Evolutionary conservation across 2,888 invertebrate genomes (phyloP).

Genomic region (Pheosia gnoma): DNA sequence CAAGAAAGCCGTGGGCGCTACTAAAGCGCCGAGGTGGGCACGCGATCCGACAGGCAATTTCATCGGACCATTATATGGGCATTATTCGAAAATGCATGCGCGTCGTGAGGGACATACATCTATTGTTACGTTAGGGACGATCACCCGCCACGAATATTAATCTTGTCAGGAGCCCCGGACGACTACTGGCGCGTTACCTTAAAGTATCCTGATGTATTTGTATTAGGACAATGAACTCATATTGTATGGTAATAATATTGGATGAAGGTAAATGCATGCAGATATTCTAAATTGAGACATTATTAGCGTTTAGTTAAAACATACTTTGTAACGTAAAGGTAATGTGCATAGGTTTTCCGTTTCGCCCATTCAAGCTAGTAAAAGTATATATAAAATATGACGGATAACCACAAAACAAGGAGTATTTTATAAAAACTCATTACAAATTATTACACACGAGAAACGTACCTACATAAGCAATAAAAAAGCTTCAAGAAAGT

Average conservation of each 20-base stretch:
- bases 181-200: slow-evolving; percentile 52
- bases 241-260: slow-evolving; percentile 38
- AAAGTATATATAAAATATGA: too few species aligned
- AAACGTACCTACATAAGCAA: not conserved
- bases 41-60: slow-evolving; percentile 73
- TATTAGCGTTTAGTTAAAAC: not conserved
- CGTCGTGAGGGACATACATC: slow-evolving; percentile 63
- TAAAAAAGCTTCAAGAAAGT: slow-evolving; percentile 17
- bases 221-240: slow-evolving; percentile 70
- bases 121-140: slow-evolving; percentile 74
- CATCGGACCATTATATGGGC: slow-evolving; percentile 81
- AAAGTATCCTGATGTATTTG: slow-evolving; percentile 53
- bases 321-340: not conserved
- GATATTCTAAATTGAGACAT: slow-evolving; percentile 24
- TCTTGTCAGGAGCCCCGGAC: slow-evolving; percentile 65
- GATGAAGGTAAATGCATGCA: slow-evolving; percentile 18
- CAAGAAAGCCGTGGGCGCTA: slow-evolving; percentile 70
- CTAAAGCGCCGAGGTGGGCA: slow-evolving; percentile 65
- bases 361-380: too few species aligned
- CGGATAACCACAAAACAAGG: not conserved
- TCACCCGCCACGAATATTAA: slow-evolving; percentile 79
- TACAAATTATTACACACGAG: not conserved
- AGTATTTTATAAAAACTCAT: not conserved
- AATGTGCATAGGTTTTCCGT: too few species aligned
- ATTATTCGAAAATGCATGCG: slow-evolving; percentile 82